Base-by-base conservation (phyloP, 2,797 vertebrate genomes). In the Galagoides demidoff region DNA sequence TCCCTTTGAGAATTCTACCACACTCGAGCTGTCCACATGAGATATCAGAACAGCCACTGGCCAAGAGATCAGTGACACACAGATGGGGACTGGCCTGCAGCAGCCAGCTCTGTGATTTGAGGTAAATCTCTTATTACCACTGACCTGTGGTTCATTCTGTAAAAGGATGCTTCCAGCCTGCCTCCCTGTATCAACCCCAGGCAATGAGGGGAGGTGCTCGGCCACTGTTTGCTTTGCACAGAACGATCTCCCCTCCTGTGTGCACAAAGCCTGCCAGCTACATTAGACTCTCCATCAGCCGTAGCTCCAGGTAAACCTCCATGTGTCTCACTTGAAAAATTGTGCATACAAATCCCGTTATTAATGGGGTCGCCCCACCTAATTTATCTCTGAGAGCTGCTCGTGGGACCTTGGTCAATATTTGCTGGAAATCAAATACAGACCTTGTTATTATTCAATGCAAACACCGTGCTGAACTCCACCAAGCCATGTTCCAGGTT, bases 361-460 rank as follows among this genome's bases (percentile, higher is more conserved):
- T 88, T 90, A 94, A 70, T 25, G 10, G 90, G 49, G 45, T 39
- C 11, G 57, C 23, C 43, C 25, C 66, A 57, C 74, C 61, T 73
- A 89, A 95, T 73, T 82, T 64, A 81, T 39, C 70, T 93, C 77
- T 34, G 49, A 95, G 73, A 88, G 70, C 45, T 64, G 93, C 81
- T 20, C 4, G 5, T 43, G 87, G 90, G 66, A 66, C 92, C 22
- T 96, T 64, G 43, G 19, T 22, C 86, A 17, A 81, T 94, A 97
- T 88, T 91, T 82, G 77, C 88, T 49, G 66, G 95, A 89, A 94
- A 92, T 84, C 92, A 79, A 94, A 27, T 57, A 52, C 0, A 95
- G 86, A 12, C 0, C 0, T 10, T 68, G 74, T 84, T 7, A 78
- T 31, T 79, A 93, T 63, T 88, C 86, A 17, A 52, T 25, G 83